phyloP scores from a whole-genome alignment of 2,888 invertebrate species.

The Harpalus rufipes region DNA sequence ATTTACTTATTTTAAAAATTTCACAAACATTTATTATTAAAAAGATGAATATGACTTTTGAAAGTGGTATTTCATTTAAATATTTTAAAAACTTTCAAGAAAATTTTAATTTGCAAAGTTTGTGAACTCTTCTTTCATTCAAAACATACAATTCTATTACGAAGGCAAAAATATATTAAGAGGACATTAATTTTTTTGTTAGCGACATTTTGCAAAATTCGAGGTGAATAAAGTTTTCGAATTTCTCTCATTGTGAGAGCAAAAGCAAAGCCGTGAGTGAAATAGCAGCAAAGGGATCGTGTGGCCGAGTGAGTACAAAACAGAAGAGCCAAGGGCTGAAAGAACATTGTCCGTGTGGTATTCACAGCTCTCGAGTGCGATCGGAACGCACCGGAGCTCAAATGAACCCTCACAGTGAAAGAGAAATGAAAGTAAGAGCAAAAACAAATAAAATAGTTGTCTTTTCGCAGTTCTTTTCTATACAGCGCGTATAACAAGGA shows the following conservation, averaged over 20 bases:
- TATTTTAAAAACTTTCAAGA: too few species aligned
- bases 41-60: too few species aligned
- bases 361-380: constrained; percentile 2
- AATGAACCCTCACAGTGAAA: constrained; percentile 3
- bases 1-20: too few species aligned
- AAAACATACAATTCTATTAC: too few species aligned
- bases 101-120: too few species aligned
- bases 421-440: constrained; percentile 18
- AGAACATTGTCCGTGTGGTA: not conserved
- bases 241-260: not conserved
- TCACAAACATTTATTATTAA: too few species aligned
- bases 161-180: too few species aligned
- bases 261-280: not conserved
- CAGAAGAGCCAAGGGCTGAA: not conserved
- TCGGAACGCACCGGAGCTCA: not conserved
- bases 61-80: too few species aligned
- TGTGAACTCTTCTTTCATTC: too few species aligned
- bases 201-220: too few species aligned
- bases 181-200: too few species aligned
- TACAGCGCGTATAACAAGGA: not conserved
- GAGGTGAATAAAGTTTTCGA: too few species aligned
- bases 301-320: constrained; percentile 10
- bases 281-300: constrained; percentile 24
- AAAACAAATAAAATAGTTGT: constrained; percentile 35
- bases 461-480: constrained; percentile 1